phyloP scores from a whole-genome alignment of 2,113 vertebrate genomes.

The Hylia prasina region DNA sequence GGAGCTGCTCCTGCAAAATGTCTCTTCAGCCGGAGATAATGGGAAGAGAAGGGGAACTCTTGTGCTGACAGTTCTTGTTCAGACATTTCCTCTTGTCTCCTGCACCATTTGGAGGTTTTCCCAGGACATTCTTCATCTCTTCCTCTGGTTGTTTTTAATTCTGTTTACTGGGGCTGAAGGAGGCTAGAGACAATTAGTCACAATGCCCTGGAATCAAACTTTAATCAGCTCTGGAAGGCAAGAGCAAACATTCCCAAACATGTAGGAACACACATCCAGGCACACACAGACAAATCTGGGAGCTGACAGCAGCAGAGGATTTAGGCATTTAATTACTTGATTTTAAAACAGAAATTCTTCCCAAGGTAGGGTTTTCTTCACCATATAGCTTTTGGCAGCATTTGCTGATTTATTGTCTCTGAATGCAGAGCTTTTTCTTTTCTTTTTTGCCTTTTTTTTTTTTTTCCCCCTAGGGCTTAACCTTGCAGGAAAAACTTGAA shows the following conservation, averaged over 20 bases:
- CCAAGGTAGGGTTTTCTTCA: not conserved
- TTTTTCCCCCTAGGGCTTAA: not conserved
- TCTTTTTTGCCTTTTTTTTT: too few species aligned
- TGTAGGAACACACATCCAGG: not conserved
- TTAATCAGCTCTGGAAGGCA: conserved; percentile 42
- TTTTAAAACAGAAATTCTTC: not conserved
- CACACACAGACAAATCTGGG: not conserved
- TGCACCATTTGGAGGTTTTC: conserved; percentile 56
- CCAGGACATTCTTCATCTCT: conserved; percentile 59
- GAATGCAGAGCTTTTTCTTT: not conserved
- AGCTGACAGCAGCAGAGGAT: not conserved
- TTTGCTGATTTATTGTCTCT: not conserved
- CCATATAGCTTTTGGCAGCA: not conserved
- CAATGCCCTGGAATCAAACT: conserved; percentile 45
- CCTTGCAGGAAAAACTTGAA: not conserved
- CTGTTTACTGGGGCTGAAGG: conserved; percentile 57
- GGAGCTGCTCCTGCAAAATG: not conserved
- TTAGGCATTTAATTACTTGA: not conserved
- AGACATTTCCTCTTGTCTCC: conserved; percentile 27
- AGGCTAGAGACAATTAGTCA: conserved; percentile 45
- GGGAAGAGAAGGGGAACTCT: conserved; percentile 1
- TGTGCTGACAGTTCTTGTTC: conserved; percentile 26
- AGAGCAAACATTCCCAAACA: conserved; percentile 11
- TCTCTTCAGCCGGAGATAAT: not conserved
- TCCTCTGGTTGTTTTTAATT: conserved; percentile 54